Evolutionary conservation across 2,797 vertebrate species (phyloP).

Genomic region (Thaleichthys pacificus): DNA sequence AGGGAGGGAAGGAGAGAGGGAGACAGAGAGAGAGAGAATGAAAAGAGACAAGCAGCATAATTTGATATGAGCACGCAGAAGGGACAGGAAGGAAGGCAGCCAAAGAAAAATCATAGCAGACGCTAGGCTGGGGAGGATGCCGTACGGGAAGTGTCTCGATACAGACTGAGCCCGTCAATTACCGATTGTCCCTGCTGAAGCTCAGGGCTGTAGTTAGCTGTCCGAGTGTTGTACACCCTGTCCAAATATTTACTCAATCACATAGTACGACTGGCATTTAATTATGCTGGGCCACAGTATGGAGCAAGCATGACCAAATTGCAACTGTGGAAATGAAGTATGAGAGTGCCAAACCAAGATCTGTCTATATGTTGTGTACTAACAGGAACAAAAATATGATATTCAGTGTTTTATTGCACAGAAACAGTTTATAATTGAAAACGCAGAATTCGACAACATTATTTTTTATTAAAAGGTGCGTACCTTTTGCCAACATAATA

Average conservation of each 20-base stretch:
- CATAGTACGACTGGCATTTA: conserved; percentile 26
- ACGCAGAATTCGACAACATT: conserved; percentile 6
- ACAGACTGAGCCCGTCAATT: conserved; percentile 55
- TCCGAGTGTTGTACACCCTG: conserved; percentile 22
- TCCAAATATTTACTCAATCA: conserved; percentile 51
- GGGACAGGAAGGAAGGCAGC: conserved; percentile 54
- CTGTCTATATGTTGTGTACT: background rate
- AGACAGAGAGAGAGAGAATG: conserved; percentile 36
- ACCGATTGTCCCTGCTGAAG: conserved; percentile 29
- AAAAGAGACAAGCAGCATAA: conserved; percentile 76
- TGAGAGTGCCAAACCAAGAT: background rate
- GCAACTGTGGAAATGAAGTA: background rate
- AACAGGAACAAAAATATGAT: background rate
- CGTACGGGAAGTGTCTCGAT: conserved; percentile 21
- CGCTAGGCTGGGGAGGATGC: conserved; percentile 45
- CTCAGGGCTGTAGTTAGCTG: conserved; percentile 26
- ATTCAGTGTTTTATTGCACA: background rate
- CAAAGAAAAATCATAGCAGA: conserved; percentile 61
- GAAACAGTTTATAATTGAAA: conserved; percentile 8
- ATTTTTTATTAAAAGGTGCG: background rate
- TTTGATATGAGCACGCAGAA: conserved; percentile 68
- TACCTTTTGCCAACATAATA: conserved; percentile 15
- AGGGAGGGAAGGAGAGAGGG: conserved; percentile 18
- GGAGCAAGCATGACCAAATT: conserved; percentile 14
- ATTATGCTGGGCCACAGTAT: background rate